phyloP scores from a whole-genome alignment of 2,113 vertebrate genomes.

The Orthonyx spaldingii region DNA sequence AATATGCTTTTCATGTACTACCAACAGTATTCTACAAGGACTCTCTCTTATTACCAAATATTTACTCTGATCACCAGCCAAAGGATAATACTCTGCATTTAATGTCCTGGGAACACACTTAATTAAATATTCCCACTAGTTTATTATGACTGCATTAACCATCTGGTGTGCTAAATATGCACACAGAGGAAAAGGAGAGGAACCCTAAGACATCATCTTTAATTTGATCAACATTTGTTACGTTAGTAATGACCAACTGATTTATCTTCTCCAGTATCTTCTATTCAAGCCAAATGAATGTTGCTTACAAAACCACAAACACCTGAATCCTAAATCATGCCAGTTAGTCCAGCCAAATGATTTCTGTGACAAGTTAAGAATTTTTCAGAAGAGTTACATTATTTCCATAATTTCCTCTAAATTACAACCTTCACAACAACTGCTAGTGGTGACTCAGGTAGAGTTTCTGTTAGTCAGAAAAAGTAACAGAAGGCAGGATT shows the following conservation, averaged over 20 bases:
- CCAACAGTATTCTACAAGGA: not conserved
- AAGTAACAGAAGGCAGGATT: not conserved
- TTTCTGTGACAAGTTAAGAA: not conserved
- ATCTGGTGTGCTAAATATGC: slow-evolving; percentile 36
- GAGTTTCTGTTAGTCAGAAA: not conserved
- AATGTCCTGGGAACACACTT: slow-evolving; percentile 29
- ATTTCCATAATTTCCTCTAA: not conserved
- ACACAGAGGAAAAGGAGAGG: not conserved
- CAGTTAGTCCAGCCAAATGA: not conserved
- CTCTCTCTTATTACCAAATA: slow-evolving; percentile 36
- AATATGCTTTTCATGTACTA: slow-evolving; percentile 7
- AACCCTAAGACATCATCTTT: slow-evolving; percentile 7
- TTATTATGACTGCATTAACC: slow-evolving; percentile 47
- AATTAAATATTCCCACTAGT: slow-evolving; percentile 55
- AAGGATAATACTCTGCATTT: slow-evolving; percentile 34
- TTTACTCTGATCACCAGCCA: slow-evolving; percentile 47
- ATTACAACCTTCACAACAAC: not conserved
- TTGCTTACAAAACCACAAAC: not conserved
- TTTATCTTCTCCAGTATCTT: not conserved
- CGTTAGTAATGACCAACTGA: not conserved
- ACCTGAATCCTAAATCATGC: not conserved
- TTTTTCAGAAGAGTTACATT: not conserved
- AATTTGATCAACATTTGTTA: slow-evolving; percentile 15
- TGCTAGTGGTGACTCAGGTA: not conserved
- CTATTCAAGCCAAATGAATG: not conserved